Percentiles rank a stretch among this genome's conserved stretches.
Conservation (phyloP, 2,888 invertebrate genomes). For the Platerodrilus igneus region DNA sequence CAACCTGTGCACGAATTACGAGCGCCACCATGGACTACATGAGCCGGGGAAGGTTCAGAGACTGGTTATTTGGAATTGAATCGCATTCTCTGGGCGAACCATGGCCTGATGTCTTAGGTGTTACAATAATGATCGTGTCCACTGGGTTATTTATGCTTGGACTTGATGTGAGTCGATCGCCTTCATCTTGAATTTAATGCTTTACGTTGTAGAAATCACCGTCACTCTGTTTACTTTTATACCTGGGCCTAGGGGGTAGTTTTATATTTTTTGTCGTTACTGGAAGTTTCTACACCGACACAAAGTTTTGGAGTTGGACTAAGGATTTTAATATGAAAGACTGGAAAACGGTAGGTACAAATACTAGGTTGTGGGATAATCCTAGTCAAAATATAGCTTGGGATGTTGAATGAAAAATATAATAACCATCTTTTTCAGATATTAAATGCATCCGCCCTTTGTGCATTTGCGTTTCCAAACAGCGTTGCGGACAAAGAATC, state of each 20-base stretch:
- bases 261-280: slow-evolving; percentile 45
- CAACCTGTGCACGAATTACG: slow-evolving; percentile 58
- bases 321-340: slow-evolving; percentile 40
- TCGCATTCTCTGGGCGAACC: slow-evolving; percentile 57
- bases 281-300: slow-evolving; percentile 46
- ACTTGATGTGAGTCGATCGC: slow-evolving; percentile 51
- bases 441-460: slow-evolving; percentile 44
- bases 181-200: slow-evolving; percentile 1
- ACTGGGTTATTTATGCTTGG: slow-evolving; percentile 62
- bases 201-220: slow-evolving; percentile 45
- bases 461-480: slow-evolving; percentile 46
- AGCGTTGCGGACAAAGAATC: too few relatives aligned
- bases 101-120: slow-evolving; percentile 61
- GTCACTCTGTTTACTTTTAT: slow-evolving; percentile 42
- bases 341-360: slow-evolving; percentile 39
- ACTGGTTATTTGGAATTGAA: slow-evolving; percentile 58
- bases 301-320: slow-evolving; percentile 43
- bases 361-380: too few relatives aligned
- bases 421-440: slow-evolving; percentile 37
- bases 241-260: slow-evolving; percentile 38
- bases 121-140: slow-evolving; percentile 57
- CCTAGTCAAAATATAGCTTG: too few relatives aligned
- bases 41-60: slow-evolving; percentile 55
- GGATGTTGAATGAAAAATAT: neutral
- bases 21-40: slow-evolving; percentile 62